Conservation (phyloP, 2,888 invertebrate species). For the Hypomecis atomaria region DNA sequence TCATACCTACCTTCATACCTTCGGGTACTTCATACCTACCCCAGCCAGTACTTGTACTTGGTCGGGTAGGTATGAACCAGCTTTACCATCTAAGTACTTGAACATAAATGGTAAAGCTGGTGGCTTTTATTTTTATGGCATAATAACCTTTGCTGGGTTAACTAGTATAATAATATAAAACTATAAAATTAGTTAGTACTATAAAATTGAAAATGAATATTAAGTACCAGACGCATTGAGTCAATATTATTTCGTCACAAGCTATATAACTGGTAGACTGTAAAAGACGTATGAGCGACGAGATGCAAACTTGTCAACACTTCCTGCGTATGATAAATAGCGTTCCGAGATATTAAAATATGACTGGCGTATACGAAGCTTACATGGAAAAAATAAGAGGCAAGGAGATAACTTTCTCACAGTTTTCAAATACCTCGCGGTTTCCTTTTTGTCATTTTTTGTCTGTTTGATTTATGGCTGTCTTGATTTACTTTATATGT, state of each 20-base stretch:
- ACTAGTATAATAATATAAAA: no score
- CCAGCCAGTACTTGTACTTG: no score
- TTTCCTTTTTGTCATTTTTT: neutral
- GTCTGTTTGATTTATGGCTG: neutral
- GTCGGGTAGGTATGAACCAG: no score
- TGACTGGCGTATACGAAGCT: constrained; percentile 13
- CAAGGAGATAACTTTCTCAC: neutral
- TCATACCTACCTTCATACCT: no score
- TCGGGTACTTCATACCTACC: no score
- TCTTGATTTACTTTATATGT: neutral
- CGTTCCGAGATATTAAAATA: constrained; percentile 25
- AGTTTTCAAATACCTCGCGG: neutral
- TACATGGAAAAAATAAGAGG: constrained; percentile 4
- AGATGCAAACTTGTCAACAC: constrained; percentile 31
- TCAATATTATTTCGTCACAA: neutral
- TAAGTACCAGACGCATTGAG: no score
- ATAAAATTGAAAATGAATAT: no score
- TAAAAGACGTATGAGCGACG: constrained; percentile 1
- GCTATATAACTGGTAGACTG: constrained; percentile 4
- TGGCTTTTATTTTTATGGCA: no score
- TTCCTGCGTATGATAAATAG: constrained; percentile 28
- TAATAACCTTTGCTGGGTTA: no score
- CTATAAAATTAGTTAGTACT: no score
- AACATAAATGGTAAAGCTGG: no score
- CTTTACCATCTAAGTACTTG: no score